Base-by-base conservation (phyloP, 2,888 invertebrate species). In the Calameuta pallipes region DNA sequence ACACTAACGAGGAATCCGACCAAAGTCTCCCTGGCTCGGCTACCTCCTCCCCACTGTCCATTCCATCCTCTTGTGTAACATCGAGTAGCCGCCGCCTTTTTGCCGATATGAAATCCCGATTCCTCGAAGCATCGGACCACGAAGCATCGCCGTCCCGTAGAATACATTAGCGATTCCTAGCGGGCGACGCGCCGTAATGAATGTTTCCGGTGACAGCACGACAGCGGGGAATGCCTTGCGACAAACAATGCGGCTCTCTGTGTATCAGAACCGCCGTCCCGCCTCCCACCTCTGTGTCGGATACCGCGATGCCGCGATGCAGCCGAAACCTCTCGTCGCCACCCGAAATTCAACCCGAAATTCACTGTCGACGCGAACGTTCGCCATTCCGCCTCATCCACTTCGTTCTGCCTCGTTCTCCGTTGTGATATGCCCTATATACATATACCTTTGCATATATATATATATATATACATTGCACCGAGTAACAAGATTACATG, bases 121-220 rank as follows among this genome's bases (percentile, higher is more conserved):
- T 87, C 88, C 83, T 81, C 86, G 88, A 88, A 89, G 84, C 83
- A 71, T 71, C 71, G 71, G 56, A 56, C 56, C 56, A 23, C 56
- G 56, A 23, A 23, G 56, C 56, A 23, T 23, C 71, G 71, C 9
- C 71, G 71, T 71, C 80, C 79, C 83, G 81, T 84, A 85, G 87
- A 88, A 87, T 87, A 85, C 87, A 89, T 90, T 89, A 87, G 87
- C 86, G 86, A 90, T 88, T 89, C 87, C 84, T 86, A 86, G 87
- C 85, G 85, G 86, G 86, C 84, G 86, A 85, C 85, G 84, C 78
- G 86, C 83, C 78, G 87, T 89, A 90, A 90, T 89, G 89, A 90
- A 90, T 90, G 90, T 90, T 90, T 90, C 90, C 90, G 89, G 89
- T 89, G 89, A 89, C 89, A 87, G 86, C 85, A 88, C 87, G 34